phyloP scores from a whole-genome alignment of 2,797 vertebrate species.

The Bufotes viridis region DNA sequence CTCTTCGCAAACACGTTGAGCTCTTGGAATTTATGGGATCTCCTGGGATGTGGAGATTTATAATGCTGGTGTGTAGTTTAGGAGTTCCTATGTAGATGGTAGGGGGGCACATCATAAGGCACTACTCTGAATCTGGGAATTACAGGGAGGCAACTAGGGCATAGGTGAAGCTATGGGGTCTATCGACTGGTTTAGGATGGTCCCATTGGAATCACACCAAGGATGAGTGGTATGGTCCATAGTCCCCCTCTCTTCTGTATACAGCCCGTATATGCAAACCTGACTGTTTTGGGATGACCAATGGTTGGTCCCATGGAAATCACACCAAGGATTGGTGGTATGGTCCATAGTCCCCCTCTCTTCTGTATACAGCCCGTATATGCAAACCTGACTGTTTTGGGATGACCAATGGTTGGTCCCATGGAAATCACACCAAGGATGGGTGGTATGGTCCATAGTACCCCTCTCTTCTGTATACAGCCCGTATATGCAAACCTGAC shows the following conservation, averaged over 20 bases:
- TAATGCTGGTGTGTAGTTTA: background rate
- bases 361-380: no score
- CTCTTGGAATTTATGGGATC: background rate
- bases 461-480: no score
- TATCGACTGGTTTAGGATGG: background rate
- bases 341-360: no score
- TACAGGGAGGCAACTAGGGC: background rate
- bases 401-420: no score
- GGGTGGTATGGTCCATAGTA: background rate
- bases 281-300: no score
- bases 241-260: no score
- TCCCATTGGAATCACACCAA: background rate
- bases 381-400: no score
- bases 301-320: no score
- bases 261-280: no score
- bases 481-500: no score
- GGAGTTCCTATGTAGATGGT: background rate
- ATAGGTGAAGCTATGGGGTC: background rate
- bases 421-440: background rate
- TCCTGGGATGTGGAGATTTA: slow-evolving; percentile 1
- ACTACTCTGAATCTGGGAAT: no score
- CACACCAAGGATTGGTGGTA: background rate
- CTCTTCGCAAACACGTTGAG: background rate
- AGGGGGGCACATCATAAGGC: background rate
- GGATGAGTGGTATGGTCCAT: background rate